A percentile compares a stretch with the other conserved stretches of the same genome.
Conservation (phyloP, 2,888 invertebrate species). For the Cylloceria caligata region DNA sequence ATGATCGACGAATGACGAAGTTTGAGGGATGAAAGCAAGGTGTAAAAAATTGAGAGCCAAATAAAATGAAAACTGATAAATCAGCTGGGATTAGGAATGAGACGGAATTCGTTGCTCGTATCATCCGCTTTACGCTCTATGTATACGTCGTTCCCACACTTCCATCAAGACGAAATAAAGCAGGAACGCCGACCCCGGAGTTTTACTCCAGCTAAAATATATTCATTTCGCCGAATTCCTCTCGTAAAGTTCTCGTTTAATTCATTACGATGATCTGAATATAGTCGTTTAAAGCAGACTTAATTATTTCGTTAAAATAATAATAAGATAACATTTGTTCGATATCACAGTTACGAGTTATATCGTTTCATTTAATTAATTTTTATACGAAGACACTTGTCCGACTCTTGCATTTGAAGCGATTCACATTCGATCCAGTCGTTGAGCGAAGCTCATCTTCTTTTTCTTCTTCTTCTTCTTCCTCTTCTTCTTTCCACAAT, state of each 20-base stretch:
- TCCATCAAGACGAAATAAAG: background rate
- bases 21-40: conserved; percentile 34
- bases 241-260: background rate
- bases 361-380: no score
- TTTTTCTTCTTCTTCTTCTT: background rate
- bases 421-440: background rate
- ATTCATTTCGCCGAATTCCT: background rate
- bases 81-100: conserved; percentile 42
- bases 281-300: background rate
- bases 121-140: background rate
- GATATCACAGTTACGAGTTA: no score
- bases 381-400: no score
- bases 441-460: background rate
- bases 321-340: no score
- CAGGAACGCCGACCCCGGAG: background rate
- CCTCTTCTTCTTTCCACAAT: no score
- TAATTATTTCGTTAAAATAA: no score
- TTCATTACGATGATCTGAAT: background rate
- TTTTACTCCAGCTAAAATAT: background rate
- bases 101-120: conserved; percentile 43
- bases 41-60: conserved; percentile 9
- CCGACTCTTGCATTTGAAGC: no score
- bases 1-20: conserved; percentile 33
- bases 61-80: conserved; percentile 51
- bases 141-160: background rate